Base-by-base conservation (phyloP, 2,797 vertebrate species). In the Sebastes paucispinis region DNA sequence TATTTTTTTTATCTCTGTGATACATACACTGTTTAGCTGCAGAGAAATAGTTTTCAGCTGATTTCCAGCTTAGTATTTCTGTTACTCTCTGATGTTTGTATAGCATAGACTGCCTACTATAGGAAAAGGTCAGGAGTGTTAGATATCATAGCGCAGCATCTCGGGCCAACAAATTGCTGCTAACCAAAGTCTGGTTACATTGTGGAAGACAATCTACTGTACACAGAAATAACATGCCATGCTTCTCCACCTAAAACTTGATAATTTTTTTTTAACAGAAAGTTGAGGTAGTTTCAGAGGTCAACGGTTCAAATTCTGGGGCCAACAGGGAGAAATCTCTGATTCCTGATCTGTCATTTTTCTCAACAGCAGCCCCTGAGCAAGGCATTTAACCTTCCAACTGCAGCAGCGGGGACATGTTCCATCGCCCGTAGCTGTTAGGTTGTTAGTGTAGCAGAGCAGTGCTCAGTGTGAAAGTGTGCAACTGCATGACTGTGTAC, bases 31-130 rank as follows among this genome's bases (percentile, higher is more conserved):
- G 67, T 89, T 85, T 87, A 91, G 82, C 82, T 55, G 82, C 73
- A 81, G 86, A 52, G 52, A 89, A 92, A 92, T 92, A 65, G 85
- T 81, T 90, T 92, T 89, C 71, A 77, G 88, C 80, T 81, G 79
- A 88, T 91, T 90, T 89, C 70, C 82, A 82, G 77, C 76, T 73
- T 78, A 74, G 34, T 78, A 85, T 92, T 91, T 82, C 69, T 78
- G 70, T 81, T 72, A n/a, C 59, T 32, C 31, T 80, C 43, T 83
- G 50, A 80, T 80, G 79, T 77, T 74, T 82, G 54, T 82, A 47
- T 52, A 75, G 47, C 68, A 80, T 67, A 82, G 68, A 85, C 81
- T 69, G 69, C 50, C 70, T 59, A 55, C 76, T 64, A 27, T 76
- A 75, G 77, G 71, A 73, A 88, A 88, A 88, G 90, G 88, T 94